Evolutionary conservation across 1,140 invertebrate species (phyloP), one percentile per base, ranked within the genome.

Genomic region (Hormaphis cornu): DNA sequence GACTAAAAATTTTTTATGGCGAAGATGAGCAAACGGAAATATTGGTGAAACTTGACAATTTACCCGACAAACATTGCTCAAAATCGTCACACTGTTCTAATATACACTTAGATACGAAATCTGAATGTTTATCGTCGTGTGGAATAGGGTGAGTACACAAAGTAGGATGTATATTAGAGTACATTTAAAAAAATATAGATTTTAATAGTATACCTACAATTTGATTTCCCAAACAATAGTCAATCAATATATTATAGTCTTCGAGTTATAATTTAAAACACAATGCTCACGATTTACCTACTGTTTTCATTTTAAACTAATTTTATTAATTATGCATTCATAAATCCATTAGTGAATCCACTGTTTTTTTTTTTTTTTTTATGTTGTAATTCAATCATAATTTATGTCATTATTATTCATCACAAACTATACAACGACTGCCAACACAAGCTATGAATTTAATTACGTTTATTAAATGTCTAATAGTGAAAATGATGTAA

Each of bases 271-370:
- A 26, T 24, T 24, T 6, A 28, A 28, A 50, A 50, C 3, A 50
- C 9, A 50, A 22, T 50, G 12, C 6, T 26, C 22, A 14, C 1
- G 22, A 20, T 50, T 20, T 16, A 20, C 1, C 12, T 16, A 50
- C 5, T 53, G 14, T 53, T 52, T 28, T n/a, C n/a, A n/a, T n/a
- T n/a, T 28, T 12, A 8, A 24, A 52, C 24, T 53, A 56, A 22
- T 56, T n/a, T n/a, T 56, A 56, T 37, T 56, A 56, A 56, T 56
- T 56, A 56, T 56, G 22, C 53, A 56, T 56, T 56, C 53, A 56
- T 22, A n/a, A n/a, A n/a, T n/a, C n/a, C 30, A 3, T 37, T 40
- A 37, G 40, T 40, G 20, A 22, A 16, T 24, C 20, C n/a, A 24
- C 9, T 37, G 1, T 58, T 18, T 24, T 37, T 14, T 58, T 3